Conservation (phyloP, 2,113 vertebrate species). For the Notothenia coriiceps region DNA sequence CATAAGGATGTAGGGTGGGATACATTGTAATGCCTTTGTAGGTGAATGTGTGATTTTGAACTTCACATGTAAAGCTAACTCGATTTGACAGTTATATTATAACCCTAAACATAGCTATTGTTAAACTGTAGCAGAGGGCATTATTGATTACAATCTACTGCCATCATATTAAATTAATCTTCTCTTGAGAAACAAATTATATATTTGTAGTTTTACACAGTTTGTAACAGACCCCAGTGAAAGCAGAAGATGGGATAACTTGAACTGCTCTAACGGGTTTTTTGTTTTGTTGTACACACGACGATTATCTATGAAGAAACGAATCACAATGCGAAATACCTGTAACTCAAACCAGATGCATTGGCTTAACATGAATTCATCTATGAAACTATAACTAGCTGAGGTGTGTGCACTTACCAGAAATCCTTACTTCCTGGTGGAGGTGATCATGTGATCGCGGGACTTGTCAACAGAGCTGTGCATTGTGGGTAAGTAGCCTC, state of each 20-base stretch:
- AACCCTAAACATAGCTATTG: neutral
- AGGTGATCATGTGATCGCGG: constrained; percentile 66
- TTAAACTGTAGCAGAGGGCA: neutral
- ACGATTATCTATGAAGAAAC: neutral
- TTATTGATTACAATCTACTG: neutral
- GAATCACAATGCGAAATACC: neutral
- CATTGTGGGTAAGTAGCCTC: constrained; percentile 59
- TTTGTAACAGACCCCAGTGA: constrained; percentile 5
- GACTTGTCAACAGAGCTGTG: constrained; percentile 66
- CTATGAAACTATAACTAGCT: neutral
- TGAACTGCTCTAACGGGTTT: neutral
- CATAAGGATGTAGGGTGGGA: neutral
- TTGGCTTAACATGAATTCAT: neutral
- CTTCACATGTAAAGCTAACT: neutral
- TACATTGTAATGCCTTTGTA: neutral
- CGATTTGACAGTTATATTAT: neutral
- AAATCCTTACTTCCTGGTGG: constrained; percentile 73
- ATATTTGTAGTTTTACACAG: neutral
- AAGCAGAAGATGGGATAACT: constrained; percentile 11
- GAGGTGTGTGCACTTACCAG: constrained; percentile 67
- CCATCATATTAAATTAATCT: neutral
- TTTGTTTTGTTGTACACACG: neutral
- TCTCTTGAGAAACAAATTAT: neutral
- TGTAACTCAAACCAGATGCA: neutral
- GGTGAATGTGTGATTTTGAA: neutral